Evolutionary conservation across 2,113 vertebrate species (phyloP).

Genomic region (Ciconia boyciana): DNA sequence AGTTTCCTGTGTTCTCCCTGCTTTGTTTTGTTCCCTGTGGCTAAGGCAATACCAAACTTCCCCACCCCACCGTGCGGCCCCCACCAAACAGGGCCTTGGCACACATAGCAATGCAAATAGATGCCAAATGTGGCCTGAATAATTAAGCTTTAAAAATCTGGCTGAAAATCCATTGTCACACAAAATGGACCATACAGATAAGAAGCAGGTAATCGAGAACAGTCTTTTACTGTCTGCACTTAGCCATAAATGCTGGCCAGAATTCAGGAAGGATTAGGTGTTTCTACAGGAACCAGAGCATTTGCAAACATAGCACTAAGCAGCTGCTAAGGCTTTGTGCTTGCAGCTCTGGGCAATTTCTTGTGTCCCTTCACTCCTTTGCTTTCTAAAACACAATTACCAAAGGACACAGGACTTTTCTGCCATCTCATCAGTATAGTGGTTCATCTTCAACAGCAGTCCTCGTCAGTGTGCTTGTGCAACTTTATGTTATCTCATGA

Average conservation of each 20-base stretch:
- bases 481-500: background rate
- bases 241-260: conserved; percentile 14
- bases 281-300: conserved; percentile 51
- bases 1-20: background rate
- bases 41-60: background rate
- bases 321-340: conserved; percentile 28
- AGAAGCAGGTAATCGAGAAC: background rate
- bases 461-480: background rate
- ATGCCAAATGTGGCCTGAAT: background rate
- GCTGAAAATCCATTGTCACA: conserved; percentile 34
- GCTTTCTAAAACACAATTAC: background rate
- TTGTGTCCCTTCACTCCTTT: background rate
- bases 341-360: background rate
- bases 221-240: background rate
- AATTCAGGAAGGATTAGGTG: conserved; percentile 59
- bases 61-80: background rate
- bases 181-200: conserved; percentile 32
- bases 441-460: background rate
- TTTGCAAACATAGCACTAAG: conserved; percentile 47
- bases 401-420: background rate
- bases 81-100: background rate
- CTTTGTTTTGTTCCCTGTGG: background rate
- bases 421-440: background rate
- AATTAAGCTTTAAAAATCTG: conserved; percentile 37
- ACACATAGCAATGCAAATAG: background rate